A percentile compares a stretch with the other conserved stretches of the same genome.
Conservation (phyloP, 1,140 invertebrate species). For the Drosophila navojoa region DNA sequence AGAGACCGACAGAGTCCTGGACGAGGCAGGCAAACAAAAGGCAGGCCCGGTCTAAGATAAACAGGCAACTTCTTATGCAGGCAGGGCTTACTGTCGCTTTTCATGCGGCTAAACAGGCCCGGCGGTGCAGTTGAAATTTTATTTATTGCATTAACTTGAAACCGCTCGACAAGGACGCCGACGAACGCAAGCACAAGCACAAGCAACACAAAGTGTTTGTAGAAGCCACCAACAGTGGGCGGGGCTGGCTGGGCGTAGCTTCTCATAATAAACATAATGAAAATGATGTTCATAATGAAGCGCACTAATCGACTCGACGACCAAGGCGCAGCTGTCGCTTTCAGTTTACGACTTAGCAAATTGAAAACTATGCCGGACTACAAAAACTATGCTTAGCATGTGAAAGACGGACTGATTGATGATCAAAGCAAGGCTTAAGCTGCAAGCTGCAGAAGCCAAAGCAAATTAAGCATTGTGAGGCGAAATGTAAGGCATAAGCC, state of each 20-base stretch:
- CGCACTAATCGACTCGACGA: slow-evolving; percentile 51
- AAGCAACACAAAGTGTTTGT: not conserved
- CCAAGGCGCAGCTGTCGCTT: slow-evolving; percentile 43
- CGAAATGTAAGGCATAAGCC: not conserved
- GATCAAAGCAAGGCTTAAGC: not conserved
- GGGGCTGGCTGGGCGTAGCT: slow-evolving; percentile 1
- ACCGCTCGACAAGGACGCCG: slow-evolving; percentile 15
- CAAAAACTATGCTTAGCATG: not conserved
- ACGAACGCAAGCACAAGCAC: no score
- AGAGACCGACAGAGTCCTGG: slow-evolving; percentile 2
- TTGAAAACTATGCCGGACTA: slow-evolving; percentile 30
- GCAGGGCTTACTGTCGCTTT: slow-evolving; percentile 74
- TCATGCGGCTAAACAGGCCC: slow-evolving; percentile 80
- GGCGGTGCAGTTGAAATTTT: slow-evolving; percentile 79
- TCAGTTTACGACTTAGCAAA: slow-evolving; percentile 33
- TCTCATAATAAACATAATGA: slow-evolving; percentile 74
- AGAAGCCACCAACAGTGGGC: not conserved
- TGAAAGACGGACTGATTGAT: not conserved
- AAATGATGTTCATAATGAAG: slow-evolving; percentile 77
- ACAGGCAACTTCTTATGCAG: slow-evolving; percentile 78
- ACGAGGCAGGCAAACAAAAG: slow-evolving; percentile 64
- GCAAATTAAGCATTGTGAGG: not conserved
- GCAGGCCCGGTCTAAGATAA: slow-evolving; percentile 65
- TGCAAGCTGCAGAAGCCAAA: no score
- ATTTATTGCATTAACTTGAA: slow-evolving; percentile 81